Base-by-base conservation (phyloP, 2,113 vertebrate genomes). In the Lontra canadensis region DNA sequence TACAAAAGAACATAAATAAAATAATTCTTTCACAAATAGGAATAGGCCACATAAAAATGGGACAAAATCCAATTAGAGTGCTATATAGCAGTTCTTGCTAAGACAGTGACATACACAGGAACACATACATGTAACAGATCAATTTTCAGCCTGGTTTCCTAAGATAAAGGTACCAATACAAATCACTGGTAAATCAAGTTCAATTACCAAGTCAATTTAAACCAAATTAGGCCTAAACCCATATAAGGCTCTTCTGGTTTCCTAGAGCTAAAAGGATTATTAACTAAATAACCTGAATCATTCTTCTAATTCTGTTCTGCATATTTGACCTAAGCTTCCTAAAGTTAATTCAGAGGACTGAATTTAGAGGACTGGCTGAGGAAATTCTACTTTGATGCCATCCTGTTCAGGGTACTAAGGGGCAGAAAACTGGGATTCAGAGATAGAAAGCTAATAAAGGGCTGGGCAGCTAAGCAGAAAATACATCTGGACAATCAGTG, bases 161-260 rank as follows among this genome's bases (percentile, higher is more conserved):
- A 82, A 83, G 34, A 79, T 78, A 96, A 57, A 96, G 52, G 52
- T 89, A 83, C 23, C 17, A 82, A 47, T n/a, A 87, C 81, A 96
- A 96, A 95, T 91, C 47, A 59, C 29, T 94, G 36, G 92, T 82
- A 91, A 87, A 73, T 84, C 63, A 94, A 42, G 12, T 49, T 94
- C 87, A 96, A 97, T 74, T 76, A 83, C 17, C 39, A 81, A 84
- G 59, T 90, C 69, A 83, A 52, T 90, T 92, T 82, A 95, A 95
- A 81, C n/a, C 71, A 95, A 83, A 76, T 65, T 91, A 93, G 57
- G 63, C 74, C 47, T 65, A 95, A 91, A 89, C 47, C 52, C 61
- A 93, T 21, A 39, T 6, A 71, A 87, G 29, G 31, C 3, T 91
- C 25, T 52, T 23, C 31, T 65, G 44, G 55, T 78, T 95, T 88